These are phyloP conservation scores for Steinernema carpocapsae DNA, from an alignment of 2,888 invertebrate species.

Conservation along the genomic window DNA sequence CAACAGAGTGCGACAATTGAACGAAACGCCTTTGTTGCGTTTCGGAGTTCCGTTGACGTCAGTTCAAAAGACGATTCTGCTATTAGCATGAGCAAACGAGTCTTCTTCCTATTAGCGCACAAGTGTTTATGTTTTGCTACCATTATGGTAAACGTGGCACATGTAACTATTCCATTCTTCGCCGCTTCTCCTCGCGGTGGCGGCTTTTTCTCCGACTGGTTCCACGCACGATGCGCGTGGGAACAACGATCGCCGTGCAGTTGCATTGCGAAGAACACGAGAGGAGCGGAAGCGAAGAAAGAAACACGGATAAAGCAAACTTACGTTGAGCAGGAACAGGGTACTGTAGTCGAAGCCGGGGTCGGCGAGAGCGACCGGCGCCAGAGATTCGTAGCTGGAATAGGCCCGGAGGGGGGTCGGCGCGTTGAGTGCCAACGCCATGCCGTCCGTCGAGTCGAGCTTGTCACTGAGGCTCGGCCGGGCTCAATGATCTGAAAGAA, in stretches of 20 bases:
- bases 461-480: background rate
- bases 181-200: too few relatives aligned
- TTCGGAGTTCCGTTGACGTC: conserved; percentile 32
- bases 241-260: conserved; percentile 9
- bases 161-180: conserved; percentile 26
- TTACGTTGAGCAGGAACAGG: conserved; percentile 27
- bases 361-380: background rate
- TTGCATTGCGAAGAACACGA: conserved; percentile 10
- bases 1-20: conserved; percentile 31
- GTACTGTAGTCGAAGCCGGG: conserved; percentile 29
- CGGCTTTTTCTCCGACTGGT: background rate
- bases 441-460: background rate
- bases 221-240: conserved; percentile 22
- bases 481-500: background rate
- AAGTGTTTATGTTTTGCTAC: conserved; percentile 19
- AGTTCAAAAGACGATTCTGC: conserved; percentile 2
- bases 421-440: conserved; percentile 31
- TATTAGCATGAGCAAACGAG: conserved; percentile 29
- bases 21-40: conserved; percentile 34
- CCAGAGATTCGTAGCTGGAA: conserved; percentile 26
- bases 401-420: conserved; percentile 26
- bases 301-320: background rate
- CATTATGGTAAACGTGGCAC: conserved; percentile 30
- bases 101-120: conserved; percentile 31
- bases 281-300: background rate